A percentile compares a stretch with the other conserved stretches of the same genome.
Evolutionary conservation across 2,888 invertebrate genomes (phyloP).

Genomic region (Drosophila incognita): DNA sequence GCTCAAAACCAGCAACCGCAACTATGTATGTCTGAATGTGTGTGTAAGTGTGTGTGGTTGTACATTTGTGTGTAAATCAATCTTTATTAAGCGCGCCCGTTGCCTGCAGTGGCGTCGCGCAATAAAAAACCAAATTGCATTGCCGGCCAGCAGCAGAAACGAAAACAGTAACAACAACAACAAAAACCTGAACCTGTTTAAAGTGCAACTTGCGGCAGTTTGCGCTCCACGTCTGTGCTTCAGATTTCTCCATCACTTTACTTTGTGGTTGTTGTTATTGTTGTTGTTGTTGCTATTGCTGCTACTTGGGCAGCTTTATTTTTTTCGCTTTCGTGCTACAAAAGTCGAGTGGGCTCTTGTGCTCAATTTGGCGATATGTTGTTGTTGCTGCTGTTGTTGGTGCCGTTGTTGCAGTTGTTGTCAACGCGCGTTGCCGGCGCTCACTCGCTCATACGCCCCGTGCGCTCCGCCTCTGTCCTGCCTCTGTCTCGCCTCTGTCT

Average conservation of each 20-base stretch:
- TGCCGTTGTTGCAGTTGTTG: constrained; percentile 31
- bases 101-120: constrained; percentile 61
- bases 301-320: constrained; percentile 28
- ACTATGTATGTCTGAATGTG: constrained; percentile 14
- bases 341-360: constrained; percentile 64
- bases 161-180: constrained; percentile 29
- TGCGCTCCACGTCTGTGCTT: constrained; percentile 47
- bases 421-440: constrained; percentile 47
- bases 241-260: constrained; percentile 60
- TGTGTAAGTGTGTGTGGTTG: constrained; percentile 12
- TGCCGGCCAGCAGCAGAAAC: constrained; percentile 39
- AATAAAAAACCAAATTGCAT: constrained; percentile 67
- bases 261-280: constrained; percentile 7
- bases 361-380: constrained; percentile 54
- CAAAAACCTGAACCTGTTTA: constrained; percentile 58
- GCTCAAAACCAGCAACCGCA: constrained; percentile 18
- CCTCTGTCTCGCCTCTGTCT: constrained; percentile 28
- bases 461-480: constrained; percentile 38
- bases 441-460: constrained; percentile 58
- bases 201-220: constrained; percentile 66
- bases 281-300: constrained; percentile 22
- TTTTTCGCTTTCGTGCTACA: constrained; percentile 43
- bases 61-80: constrained; percentile 70
- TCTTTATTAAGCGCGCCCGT: constrained; percentile 68
- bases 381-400: constrained; percentile 23